These are phyloP conservation scores for Bambusicola thoracicus DNA, from an alignment of 2,113 vertebrate species.

Conservation along the genomic window DNA sequence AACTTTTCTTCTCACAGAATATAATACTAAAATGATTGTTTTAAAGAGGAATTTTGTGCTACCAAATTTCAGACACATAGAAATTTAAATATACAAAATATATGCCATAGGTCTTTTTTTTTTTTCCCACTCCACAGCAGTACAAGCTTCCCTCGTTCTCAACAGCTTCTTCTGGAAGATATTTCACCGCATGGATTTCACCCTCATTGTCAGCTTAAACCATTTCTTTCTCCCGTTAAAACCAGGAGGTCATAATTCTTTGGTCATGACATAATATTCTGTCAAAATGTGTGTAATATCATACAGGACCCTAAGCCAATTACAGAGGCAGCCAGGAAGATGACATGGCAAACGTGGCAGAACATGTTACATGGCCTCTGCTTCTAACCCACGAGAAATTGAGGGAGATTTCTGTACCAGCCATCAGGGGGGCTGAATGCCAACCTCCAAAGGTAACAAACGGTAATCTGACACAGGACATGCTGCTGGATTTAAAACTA, in stretches of 20 bases:
- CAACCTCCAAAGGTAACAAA: conserved; percentile 10
- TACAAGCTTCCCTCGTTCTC: conserved; percentile 66
- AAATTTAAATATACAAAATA: conserved; percentile 86
- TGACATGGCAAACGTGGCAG: not conserved
- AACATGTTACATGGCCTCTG: not conserved
- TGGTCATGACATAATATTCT: conserved; percentile 78
- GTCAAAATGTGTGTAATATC: conserved; percentile 58
- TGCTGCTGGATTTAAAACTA: conserved; percentile 24
- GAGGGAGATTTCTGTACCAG: conserved; percentile 31
- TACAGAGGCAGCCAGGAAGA: conserved; percentile 55
- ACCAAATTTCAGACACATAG: conserved; percentile 74
- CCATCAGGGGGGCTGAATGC: conserved; percentile 15
- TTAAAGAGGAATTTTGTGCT: conserved; percentile 77
- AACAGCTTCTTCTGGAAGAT: conserved; percentile 77
- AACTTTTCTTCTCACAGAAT: conserved; percentile 70
- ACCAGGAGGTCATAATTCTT: conserved; percentile 79
- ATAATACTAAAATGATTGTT: conserved; percentile 79
- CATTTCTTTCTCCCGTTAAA: conserved; percentile 71
- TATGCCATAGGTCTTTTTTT: conserved; percentile 74
- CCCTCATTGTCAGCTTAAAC: conserved; percentile 71
- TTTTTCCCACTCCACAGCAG: conserved; percentile 59
- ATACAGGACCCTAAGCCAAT: conserved; percentile 60
- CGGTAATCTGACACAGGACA: conserved; percentile 36
- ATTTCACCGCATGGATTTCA: conserved; percentile 72
- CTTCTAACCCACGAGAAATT: conserved; percentile 33